Evolutionary conservation across 1,140 invertebrate genomes (phyloP), one percentile per base, ranked within the genome.

Genomic region (Reticulitermes speratus): DNA sequence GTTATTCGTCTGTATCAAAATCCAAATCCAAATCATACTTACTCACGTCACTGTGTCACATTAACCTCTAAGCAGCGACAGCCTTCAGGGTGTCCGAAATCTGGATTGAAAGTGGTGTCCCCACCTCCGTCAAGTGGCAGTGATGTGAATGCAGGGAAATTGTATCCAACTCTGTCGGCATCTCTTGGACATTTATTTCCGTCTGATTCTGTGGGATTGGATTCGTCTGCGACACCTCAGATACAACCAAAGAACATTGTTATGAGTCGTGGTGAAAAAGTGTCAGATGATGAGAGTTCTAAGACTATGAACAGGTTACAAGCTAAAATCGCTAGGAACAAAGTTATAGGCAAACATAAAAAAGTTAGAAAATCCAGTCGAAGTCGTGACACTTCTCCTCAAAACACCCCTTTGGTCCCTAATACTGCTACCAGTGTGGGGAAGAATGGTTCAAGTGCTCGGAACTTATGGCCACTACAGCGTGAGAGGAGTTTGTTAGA

Each of bases 261-360:
- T 84, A 44, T 44, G 45, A 48, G 59, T 65, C 8, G 48, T 44
- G 85, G 81, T 12, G 23, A 48, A 6, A 86, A 52, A 55, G 75
- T 44, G 82, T 82, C 87, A 19, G 87, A 89, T 89, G 87, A 90
- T 83, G 89, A 90, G 69, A 90, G 89, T 87, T 92, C 91, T n/a
- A 89, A 91, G 86, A 92, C 91, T 32, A 91, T 92, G 90, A 92
- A 91, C 87, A 90, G 90, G 87, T 88, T 92, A 82, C 91, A 92
- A 88, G 91, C 91, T 45, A 92, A 92, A 88, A 92, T 92, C 87
- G 92, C 92, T 86, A 90, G 92, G 84, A 92, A 92, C 87, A 92
- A 91, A 89, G 90, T 92, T 65, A 91, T 92, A 84, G 91, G 91
- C 86, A 92, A 92, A 88, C 88, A 91, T 65, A 91, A 90, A 87